Evolutionary conservation across 2,888 invertebrate genomes (phyloP).

Genomic region (Megamerina dolium): DNA sequence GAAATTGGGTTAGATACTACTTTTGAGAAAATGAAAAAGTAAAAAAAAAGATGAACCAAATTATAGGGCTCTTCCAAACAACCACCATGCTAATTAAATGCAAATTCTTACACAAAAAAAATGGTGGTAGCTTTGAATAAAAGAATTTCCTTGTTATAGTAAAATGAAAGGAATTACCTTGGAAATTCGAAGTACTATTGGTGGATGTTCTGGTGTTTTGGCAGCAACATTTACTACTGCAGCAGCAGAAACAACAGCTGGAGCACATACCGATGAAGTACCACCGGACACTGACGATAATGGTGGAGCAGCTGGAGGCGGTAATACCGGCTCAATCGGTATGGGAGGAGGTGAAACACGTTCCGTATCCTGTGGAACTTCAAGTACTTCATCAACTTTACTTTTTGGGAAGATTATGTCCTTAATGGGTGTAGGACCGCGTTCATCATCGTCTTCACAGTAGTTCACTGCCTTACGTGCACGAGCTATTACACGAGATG

Average conservation of each 20-base stretch:
- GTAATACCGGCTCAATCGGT: conserved; percentile 18
- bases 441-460: conserved; percentile 54
- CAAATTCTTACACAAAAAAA: too few relatives aligned
- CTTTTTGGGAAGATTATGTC: conserved; percentile 50
- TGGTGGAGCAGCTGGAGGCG: conserved; percentile 22
- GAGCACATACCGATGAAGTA: conserved; percentile 1
- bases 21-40: too few relatives aligned
- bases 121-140: too few relatives aligned
- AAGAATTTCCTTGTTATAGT: too few relatives aligned
- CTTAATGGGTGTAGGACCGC: conserved; percentile 41
- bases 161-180: conserved; percentile 55
- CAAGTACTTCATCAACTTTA: conserved; percentile 15
- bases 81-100: too few relatives aligned
- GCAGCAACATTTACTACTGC: conserved; percentile 26
- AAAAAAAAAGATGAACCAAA: too few relatives aligned
- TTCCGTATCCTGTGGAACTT: conserved; percentile 10
- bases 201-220: conserved; percentile 58
- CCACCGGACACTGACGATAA: conserved; percentile 3
- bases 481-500: conserved; percentile 45
- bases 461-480: conserved; percentile 61
- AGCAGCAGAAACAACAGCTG: conserved; percentile 16
- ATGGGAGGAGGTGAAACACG: conserved; percentile 7
- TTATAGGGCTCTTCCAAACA: too few relatives aligned
- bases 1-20: too few relatives aligned
- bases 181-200: conserved; percentile 82